phyloP scores from a whole-genome alignment of 2,797 vertebrate genomes.

The Etheostoma nigrum region DNA sequence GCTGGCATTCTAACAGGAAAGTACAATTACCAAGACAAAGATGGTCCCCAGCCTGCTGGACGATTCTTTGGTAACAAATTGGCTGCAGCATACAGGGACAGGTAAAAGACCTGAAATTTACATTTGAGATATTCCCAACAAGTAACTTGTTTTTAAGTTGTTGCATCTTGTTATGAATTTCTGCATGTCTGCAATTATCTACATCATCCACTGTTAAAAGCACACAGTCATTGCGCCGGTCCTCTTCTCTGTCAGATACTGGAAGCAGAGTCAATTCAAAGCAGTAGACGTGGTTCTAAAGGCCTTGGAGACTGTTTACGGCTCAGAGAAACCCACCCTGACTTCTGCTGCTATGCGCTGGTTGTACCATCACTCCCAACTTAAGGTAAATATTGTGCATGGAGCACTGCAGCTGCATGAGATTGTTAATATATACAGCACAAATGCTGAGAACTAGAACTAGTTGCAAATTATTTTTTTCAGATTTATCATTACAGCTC shows the following conservation, averaged over 20 bases:
- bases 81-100: constrained; percentile 89
- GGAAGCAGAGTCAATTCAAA: constrained; percentile 91
- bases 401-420: neutral
- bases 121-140: neutral
- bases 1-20: constrained; percentile 95
- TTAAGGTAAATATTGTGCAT: constrained; percentile 84
- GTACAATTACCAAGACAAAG: constrained; percentile 92
- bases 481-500: no score
- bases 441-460: no score
- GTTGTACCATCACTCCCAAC: constrained; percentile 93
- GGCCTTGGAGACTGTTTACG: constrained; percentile 82
- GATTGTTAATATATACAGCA: neutral
- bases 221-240: neutral
- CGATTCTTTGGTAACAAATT: constrained; percentile 94
- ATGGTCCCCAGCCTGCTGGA: constrained; percentile 83
- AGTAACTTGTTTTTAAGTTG: neutral
- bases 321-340: constrained; percentile 82
- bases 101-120: constrained; percentile 73
- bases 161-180: neutral
- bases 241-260: constrained; percentile 85
- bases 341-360: constrained; percentile 90
- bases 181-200: neutral
- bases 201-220: neutral
- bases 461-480: no score
- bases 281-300: constrained; percentile 86